phyloP scores from a whole-genome alignment of 2,113 vertebrate genomes.

The Gnathochromis pfefferi region DNA sequence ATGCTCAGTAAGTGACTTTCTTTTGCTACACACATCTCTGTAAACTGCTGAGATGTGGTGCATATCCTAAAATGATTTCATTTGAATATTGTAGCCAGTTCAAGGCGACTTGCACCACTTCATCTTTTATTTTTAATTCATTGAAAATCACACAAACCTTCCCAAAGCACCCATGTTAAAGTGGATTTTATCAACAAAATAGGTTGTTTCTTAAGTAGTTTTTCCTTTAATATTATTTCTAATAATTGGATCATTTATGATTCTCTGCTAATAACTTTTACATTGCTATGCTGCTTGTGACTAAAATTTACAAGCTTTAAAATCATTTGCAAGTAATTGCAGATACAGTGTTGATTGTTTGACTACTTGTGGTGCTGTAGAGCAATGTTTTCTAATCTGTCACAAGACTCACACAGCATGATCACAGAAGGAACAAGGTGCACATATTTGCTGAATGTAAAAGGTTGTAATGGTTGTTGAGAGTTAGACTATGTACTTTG shows the following conservation, averaged over 20 bases:
- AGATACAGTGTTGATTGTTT: neutral
- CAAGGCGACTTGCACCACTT: neutral
- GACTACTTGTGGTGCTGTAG: neutral
- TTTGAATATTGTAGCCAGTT: neutral
- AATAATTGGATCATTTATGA: neutral
- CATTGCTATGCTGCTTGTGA: neutral
- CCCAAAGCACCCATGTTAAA: neutral
- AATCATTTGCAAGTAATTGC: neutral
- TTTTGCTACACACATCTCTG: neutral
- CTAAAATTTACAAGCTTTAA: neutral
- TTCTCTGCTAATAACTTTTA: neutral
- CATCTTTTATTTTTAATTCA: neutral
- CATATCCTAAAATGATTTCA: neutral
- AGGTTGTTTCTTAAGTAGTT: neutral
- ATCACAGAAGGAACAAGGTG: neutral
- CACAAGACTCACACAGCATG: neutral
- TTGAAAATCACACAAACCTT: neutral
- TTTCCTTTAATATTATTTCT: neutral
- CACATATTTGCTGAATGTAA: neutral
- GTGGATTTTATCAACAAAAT: neutral
- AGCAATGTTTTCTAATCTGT: neutral
- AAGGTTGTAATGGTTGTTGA: neutral
- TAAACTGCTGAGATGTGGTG: neutral
- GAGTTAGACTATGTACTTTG: neutral
- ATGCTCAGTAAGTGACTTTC: constrained; percentile 78